Base-by-base conservation (phyloP, 2,888 invertebrate genomes). In the Drosophila mettleri region DNA sequence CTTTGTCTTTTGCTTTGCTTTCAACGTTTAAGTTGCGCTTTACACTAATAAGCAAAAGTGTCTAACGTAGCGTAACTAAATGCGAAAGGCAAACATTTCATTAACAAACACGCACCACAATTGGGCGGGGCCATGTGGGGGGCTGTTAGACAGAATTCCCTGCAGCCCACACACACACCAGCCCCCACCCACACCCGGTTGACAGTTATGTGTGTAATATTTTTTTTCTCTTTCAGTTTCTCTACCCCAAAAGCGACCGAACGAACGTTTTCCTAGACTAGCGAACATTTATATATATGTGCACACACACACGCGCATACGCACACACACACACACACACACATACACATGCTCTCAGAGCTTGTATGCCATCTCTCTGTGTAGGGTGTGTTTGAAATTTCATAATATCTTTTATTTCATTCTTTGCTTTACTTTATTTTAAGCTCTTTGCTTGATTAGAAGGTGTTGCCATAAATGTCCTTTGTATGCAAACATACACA, bases 21-120 rank as follows among this genome's bases (percentile, higher is more conserved):
- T 67, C 62, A 65, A 49, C 85, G 71, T 76, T 81, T 82, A 87
- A 78, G 86, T 76, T 87, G 79, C 77, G 86, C 86, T 88, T 83
- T 83, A 74, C 74, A 79, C 88, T 88, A 88, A 86, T 88, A 88
- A 88, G 88, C 88, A 86, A 88, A 86, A 86, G 86, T 88, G 88
- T 84, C 73, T 88, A 86, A 88, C 86, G 72, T 84, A 84, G 82
- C 86, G 88, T 84, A 74, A 83, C 79, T 88, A 86, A 86, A 88
- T 87, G 83, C 86, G 81, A 86, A 87, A 86, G 74, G 79, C 88
- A 86, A 86, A 88, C 88, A 88, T 86, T 88, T 88, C 86, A 86
- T 88, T 88, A 86, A 86, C 83, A 86, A 80, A 80, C 87, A 87
- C 87, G 84, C 84, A 86, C 71, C 48, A 63, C 3, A 63, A 36